phyloP scores from a whole-genome alignment of 2,113 vertebrate species.

The Nannospalax galili region DNA sequence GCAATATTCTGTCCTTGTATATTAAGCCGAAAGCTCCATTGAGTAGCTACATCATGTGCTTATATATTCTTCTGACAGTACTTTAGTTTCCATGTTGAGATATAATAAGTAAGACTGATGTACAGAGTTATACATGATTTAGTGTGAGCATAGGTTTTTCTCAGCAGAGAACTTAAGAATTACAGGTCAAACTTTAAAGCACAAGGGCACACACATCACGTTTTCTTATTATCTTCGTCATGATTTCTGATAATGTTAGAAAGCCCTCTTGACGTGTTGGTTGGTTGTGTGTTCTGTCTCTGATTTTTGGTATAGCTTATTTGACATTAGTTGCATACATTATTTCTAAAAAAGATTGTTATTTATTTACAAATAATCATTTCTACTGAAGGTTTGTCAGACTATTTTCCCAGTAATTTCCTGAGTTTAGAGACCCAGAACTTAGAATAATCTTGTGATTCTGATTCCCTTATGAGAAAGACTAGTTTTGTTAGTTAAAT shows the following conservation, averaged over 20 bases:
- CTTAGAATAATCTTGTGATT: conserved; percentile 30
- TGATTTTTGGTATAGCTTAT: background rate
- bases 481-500: conserved; percentile 70
- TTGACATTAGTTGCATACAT: background rate
- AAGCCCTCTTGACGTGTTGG: background rate
- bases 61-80: background rate
- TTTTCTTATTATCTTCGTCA: background rate
- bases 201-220: background rate
- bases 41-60: background rate
- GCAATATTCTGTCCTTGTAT: background rate
- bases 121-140: background rate
- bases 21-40: background rate
- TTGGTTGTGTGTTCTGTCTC: background rate
- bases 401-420: background rate
- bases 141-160: background rate
- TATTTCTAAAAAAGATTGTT: background rate
- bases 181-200: background rate
- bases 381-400: conserved; percentile 18
- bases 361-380: conserved; percentile 45
- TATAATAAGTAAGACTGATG: background rate
- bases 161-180: background rate
- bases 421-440: background rate
- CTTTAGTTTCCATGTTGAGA: background rate
- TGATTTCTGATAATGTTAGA: background rate
- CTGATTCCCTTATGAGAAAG: conserved; percentile 9